Evolutionary conservation across 2,797 vertebrate species (phyloP).

Genomic region (Nannoperca australis): DNA sequence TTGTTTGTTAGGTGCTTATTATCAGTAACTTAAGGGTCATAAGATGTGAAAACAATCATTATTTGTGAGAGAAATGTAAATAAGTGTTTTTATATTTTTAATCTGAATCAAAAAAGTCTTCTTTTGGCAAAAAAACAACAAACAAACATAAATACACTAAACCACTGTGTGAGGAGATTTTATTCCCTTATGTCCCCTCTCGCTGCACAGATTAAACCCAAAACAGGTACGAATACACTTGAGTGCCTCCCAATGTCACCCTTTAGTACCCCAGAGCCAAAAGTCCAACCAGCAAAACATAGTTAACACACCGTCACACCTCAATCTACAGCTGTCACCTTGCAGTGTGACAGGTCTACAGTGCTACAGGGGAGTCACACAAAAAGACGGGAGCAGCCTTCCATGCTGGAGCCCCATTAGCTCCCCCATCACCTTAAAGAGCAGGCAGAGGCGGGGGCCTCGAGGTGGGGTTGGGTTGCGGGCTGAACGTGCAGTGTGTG

Average conservation of each 20-base stretch:
- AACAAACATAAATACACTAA: neutral
- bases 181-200: slow-evolving; percentile 18
- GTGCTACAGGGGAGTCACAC: slow-evolving; percentile 63
- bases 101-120: slow-evolving; percentile 8
- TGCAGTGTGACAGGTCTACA: slow-evolving; percentile 46
- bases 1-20: slow-evolving; percentile 43
- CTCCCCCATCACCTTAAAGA: slow-evolving; percentile 62
- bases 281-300: slow-evolving; percentile 38
- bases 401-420: slow-evolving; percentile 69
- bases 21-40: slow-evolving; percentile 52
- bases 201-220: slow-evolving; percentile 17
- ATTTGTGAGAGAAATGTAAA: slow-evolving; percentile 38
- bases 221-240: slow-evolving; percentile 8
- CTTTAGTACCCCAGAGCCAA: slow-evolving; percentile 47
- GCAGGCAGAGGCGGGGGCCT: slow-evolving; percentile 61
- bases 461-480: slow-evolving; percentile 46
- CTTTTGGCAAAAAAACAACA: neutral
- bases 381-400: slow-evolving; percentile 59
- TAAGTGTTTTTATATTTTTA: slow-evolving; percentile 20
- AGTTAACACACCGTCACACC: slow-evolving; percentile 46
- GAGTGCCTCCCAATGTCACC: slow-evolving; percentile 35
- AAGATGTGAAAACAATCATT: slow-evolving; percentile 47
- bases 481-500: slow-evolving; percentile 70
- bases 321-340: slow-evolving; percentile 46
- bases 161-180: neutral